Evolutionary conservation across 2,888 invertebrate genomes (phyloP), one percentile per base, ranked within the genome.

Genomic region (Nemotelus pantherinus): DNA sequence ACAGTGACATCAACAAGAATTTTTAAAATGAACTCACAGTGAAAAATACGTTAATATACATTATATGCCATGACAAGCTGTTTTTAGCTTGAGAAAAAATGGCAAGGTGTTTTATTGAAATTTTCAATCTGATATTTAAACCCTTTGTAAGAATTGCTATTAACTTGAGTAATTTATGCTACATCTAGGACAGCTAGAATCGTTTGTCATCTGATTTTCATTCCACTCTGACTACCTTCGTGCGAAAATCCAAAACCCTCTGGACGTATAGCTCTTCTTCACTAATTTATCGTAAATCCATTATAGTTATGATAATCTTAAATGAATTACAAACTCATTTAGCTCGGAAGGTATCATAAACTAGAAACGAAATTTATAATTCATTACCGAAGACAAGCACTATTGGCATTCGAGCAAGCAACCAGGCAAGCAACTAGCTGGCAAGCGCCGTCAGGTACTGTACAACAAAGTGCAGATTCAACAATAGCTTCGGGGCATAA

Each of bases 271-370:
- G 9, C 9, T n/a, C 3, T 65, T 47, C 10, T 10, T 48, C 50
- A 47, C 4, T 70, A 43, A 70, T 70, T 70, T 47, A 70, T 55
- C 2, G 44, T 3, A 41, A 70, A 39, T 70, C 53, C 70, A 70
- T 70, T 70, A 53, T 41, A 53, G 43, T 53, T 41, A 47, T 70
- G 43, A 70, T 70, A 55, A 47, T 43, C 43, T 44, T 58, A 39
- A 72, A 72, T 74, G 63, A 57, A 60, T 63, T 9, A 63, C 47
- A 44, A 60, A 57, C 9, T 25, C 74, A 60, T 60, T 74, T 60
- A 74, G 63, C 63, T 74, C 63, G 47, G 60, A 60, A 72, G n/a
- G 74, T 63, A 60, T 74, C 60, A 63, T 74, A 74, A 74, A 74
- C 60, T 45, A 47, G 45, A 60, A 74, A 74, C 60, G 9, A 48